Evolutionary conservation across 2,113 vertebrate genomes (phyloP), one percentile per base, ranked within the genome.

Genomic region (Rousettus leschenaultii): DNA sequence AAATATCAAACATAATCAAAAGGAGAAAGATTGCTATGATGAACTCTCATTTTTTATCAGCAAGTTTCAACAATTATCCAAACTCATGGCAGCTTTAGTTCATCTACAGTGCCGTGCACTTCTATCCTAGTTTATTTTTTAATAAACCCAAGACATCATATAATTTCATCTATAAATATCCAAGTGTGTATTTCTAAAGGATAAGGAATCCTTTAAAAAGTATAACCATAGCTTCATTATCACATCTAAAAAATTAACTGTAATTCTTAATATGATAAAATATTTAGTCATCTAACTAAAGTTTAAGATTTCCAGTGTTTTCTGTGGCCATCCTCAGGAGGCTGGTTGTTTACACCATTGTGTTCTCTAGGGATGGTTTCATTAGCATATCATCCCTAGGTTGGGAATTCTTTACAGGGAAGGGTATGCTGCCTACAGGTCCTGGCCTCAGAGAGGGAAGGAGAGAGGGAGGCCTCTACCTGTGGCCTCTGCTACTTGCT

Each of bases 1-100:
- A 93, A 83, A 79, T 94, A 92, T 66, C 65, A 79, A 63, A 79
- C 26, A 63, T 61, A 30, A n/a, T 63, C 35, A 89, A 80, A 94
- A 96, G 53, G 55, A 77, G 71, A 90, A 79, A 61, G 66, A 68
- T 26, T 22, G 0, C 59, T 88, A 28, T 24, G 28, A 65, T 63
- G 40, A 77, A 48, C 11, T 40, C 22, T 7, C 30, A 15, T 14
- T 86, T n/a, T n/a, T 88, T 85, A 73, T 40, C 45, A 86, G 48
- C 0, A 0, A 35, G 12, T 43, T 78, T 79, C 40, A 77, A 40
- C 40, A 71, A 14, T 77, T 35, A 75, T 79, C 51, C 51, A 51
- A 77, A 5, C 40, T 73, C 35, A 14, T 68, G 48, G 82, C 53
- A 35, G n/a, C 59, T 59, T 87, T 51, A n/a, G 33, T 45, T 86